Base-by-base conservation (phyloP, 2,797 vertebrate species). In the Etheostoma perlongum region DNA sequence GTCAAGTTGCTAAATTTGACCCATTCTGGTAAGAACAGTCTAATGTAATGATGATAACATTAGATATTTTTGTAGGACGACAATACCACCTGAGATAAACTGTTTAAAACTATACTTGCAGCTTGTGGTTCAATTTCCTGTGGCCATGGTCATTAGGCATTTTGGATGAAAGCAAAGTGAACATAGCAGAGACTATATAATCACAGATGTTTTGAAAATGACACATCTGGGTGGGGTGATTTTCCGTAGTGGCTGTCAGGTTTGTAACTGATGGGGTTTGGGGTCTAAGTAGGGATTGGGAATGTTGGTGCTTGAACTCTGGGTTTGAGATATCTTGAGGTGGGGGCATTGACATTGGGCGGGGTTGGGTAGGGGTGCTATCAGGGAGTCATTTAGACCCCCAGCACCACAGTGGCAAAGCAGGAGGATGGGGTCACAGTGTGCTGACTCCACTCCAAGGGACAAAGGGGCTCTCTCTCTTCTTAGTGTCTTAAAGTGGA, bases 391-490 rank as follows among this genome's bases (percentile, higher is more conserved):
- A 33, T 48, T 74, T 49, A 19, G 59, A 84, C 80, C 77, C 73
- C 44, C 67, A 71, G 67, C 76, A 74, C 67, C 68, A 72, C 18
- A 57, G 77, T 65, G 79, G 71, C 71, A 67, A 86, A 87, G 85
- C 81, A 81, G 84, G 85, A 89, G 85, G 78, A 72, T 2, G 71
- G 86, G 81, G 84, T 92, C 88, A 75, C 63, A 14, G 72, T 57
- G 81, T 8, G 82, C 49, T 75, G 86, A 92, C 90, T 72, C 79
- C 82, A 63, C 78, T 89, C 88, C 86, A 89, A 86, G 93, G 95
- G 95, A 95, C 91, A 91, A 95, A 93, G 95, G 94, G 95, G 94
- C 94, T 95, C 89, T 94, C 77, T 94, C 87, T 93, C 81, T 88
- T 93, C 78, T 85, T 74, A 72, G 85, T 91, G 87, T 94, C 88